Evolutionary conservation across 2,888 invertebrate genomes (phyloP).

Genomic region (Epinotia brunnichana): DNA sequence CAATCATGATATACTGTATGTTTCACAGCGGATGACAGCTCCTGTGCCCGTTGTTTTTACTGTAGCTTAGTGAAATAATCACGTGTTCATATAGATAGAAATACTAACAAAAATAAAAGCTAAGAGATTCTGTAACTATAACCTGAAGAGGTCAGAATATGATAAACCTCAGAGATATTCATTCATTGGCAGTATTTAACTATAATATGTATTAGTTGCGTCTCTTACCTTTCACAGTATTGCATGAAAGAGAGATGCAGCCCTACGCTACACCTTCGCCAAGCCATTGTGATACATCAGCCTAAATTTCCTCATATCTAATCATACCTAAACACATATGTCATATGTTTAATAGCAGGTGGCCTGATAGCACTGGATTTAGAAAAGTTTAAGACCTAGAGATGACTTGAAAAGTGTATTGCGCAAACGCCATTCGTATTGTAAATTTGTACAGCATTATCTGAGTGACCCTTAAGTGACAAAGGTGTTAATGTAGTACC

Average conservation of each 20-base stretch:
- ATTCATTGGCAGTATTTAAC: too few species aligned
- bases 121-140: background rate
- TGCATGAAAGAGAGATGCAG: too few species aligned
- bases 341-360: background rate
- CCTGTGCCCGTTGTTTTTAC: conserved; percentile 27
- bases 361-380: background rate
- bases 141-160: background rate
- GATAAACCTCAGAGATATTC: background rate
- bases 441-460: background rate
- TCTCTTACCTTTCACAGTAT: too few species aligned
- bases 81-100: background rate
- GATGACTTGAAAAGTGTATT: background rate
- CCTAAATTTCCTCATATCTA: too few species aligned
- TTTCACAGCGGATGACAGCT: conserved; percentile 44
- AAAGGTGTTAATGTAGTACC: background rate
- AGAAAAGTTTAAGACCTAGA: background rate
- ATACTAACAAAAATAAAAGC: background rate
- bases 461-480: background rate
- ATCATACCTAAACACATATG: too few species aligned
- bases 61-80: conserved; percentile 3
- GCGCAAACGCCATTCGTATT: background rate
- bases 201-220: too few species aligned
- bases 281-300: too few species aligned
- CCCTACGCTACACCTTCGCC: too few species aligned
- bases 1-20: conserved; percentile 43